Conservation (phyloP, 2,797 vertebrate species). For the Pseudochirops cupreus region DNA sequence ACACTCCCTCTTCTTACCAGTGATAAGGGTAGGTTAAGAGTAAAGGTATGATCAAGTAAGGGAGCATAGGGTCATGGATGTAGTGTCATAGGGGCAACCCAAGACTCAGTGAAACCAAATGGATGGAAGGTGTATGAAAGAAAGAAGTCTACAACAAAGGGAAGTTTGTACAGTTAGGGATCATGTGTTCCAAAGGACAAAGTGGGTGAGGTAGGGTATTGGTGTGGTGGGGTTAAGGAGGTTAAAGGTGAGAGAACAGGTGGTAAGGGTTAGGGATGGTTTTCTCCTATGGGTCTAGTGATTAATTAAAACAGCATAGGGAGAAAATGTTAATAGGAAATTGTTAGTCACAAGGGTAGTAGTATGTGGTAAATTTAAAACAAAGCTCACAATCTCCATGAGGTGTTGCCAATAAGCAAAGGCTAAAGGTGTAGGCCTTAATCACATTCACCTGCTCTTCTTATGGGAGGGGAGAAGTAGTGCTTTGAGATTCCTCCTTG, state of each 20-base stretch:
- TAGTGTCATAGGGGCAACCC: neutral
- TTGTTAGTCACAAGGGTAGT: neutral
- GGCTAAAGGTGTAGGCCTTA: neutral
- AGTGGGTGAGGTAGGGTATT: neutral
- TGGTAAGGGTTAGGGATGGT: neutral
- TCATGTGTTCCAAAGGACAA: neutral
- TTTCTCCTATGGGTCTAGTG: neutral
- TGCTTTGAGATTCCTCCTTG: neutral
- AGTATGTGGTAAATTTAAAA: neutral
- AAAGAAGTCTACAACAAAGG: neutral
- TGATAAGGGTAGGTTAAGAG: neutral
- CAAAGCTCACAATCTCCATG: neutral
- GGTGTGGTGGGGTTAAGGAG: neutral
- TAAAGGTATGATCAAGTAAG: neutral
- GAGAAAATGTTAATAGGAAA: neutral
- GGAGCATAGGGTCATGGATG: neutral
- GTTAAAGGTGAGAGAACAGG: neutral
- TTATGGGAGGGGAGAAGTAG: neutral
- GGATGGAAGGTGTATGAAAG: neutral
- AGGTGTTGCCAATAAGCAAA: neutral
- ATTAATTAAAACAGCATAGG: neutral
- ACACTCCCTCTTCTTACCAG: neutral
- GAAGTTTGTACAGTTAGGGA: neutral
- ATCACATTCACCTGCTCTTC: neutral
- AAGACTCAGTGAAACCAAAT: neutral